A percentile compares a stretch with the other conserved stretches of the same genome.
phyloP scores from a whole-genome alignment of 2,888 invertebrate species.

The Lumbricus terrestris region DNA sequence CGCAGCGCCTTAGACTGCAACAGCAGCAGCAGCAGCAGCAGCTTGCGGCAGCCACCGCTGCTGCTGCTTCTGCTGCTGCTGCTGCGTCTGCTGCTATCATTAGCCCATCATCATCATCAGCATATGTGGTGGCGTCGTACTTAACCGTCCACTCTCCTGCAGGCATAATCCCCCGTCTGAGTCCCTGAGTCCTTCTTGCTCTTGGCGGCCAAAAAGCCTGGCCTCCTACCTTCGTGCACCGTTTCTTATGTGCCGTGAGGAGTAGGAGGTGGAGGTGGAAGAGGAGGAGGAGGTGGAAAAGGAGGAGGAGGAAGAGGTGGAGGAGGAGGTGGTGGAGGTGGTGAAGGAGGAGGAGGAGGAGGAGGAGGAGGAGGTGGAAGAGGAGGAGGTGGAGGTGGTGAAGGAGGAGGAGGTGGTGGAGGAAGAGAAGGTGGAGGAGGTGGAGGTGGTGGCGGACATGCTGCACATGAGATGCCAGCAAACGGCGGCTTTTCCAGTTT shows the following conservation, averaged over 20 bases:
- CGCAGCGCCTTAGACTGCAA: no score
- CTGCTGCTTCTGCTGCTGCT: not conserved
- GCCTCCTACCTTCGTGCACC: not conserved
- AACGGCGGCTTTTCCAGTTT: not conserved
- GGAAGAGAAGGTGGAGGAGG: no score
- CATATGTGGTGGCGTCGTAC: not conserved
- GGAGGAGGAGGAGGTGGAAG: no score
- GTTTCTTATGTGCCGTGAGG: not conserved
- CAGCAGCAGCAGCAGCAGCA: no score
- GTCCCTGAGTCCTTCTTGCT: not conserved
- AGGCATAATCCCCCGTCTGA: not conserved
- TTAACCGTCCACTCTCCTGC: not conserved
- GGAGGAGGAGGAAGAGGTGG: no score
- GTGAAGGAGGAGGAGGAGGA: no score
- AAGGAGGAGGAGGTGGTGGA: no score
- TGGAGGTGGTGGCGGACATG: no score
- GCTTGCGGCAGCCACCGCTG: not conserved
- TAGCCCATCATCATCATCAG: not conserved
- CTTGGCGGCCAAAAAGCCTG: not conserved
- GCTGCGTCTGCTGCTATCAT: not conserved
- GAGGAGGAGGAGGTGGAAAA: no score
- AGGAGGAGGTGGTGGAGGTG: no score
- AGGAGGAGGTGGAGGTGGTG: no score
- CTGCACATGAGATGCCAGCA: not conserved
- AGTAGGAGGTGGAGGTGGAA: no score